These are phyloP conservation scores for Hyposmocoma kahamanoa DNA, from an alignment of 1,140 invertebrate genomes.

Conservation along the genomic window DNA sequence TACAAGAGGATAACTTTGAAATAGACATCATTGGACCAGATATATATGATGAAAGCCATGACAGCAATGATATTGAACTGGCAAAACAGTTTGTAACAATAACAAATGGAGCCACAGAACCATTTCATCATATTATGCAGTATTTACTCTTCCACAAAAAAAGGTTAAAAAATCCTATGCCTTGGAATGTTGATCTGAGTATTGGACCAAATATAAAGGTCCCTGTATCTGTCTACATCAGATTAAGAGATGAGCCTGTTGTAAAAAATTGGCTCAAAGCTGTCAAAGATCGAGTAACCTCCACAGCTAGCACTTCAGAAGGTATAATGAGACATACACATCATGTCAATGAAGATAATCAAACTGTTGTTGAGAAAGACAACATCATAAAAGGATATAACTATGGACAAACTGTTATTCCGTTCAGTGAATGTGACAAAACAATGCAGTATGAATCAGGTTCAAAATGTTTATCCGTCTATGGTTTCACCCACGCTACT, in stretches of 20 bases:
- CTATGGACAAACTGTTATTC: slow-evolving; percentile 61
- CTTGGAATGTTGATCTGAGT: slow-evolving; percentile 62
- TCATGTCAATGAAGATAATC: slow-evolving; percentile 51
- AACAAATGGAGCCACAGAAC: slow-evolving; percentile 50
- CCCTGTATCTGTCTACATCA: slow-evolving; percentile 58
- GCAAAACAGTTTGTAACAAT: slow-evolving; percentile 44
- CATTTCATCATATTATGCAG: slow-evolving; percentile 55
- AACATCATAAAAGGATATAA: slow-evolving; percentile 50
- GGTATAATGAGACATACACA: slow-evolving; percentile 35
- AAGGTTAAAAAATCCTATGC: slow-evolving; percentile 35
- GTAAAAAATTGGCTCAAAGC: slow-evolving; percentile 46
- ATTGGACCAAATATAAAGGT: slow-evolving; percentile 65
- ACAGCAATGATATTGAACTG: slow-evolving; percentile 32
- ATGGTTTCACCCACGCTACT: slow-evolving; percentile 57
- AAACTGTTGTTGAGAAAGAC: slow-evolving; percentile 26
- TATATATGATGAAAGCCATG: slow-evolving; percentile 35
- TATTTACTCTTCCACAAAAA: slow-evolving; percentile 60
- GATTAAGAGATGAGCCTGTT: slow-evolving; percentile 51
- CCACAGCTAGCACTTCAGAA: slow-evolving; percentile 35
- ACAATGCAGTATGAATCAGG: slow-evolving; percentile 61
- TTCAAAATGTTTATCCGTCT: slow-evolving; percentile 48
- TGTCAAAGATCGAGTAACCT: slow-evolving; percentile 47
- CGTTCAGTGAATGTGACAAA: slow-evolving; percentile 51
- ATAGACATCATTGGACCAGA: slow-evolving; percentile 60
- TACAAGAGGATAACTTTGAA: slow-evolving; percentile 54